A percentile compares a stretch with the other conserved stretches of the same genome.
Evolutionary conservation across 2,888 invertebrate genomes (phyloP).

Genomic region (Chorisops tibialis): DNA sequence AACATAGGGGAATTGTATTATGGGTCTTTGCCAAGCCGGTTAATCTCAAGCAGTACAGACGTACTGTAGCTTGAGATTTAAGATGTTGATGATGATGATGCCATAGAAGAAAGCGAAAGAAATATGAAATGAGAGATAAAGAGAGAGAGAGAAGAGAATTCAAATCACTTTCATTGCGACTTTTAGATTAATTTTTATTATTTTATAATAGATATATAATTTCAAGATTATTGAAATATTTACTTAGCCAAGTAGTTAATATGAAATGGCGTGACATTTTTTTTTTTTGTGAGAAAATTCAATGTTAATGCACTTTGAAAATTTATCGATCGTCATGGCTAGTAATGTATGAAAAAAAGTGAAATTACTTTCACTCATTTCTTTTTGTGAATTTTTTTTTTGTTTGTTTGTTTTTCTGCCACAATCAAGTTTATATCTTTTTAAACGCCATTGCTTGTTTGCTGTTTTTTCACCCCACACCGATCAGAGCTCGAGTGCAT

Average conservation of each 20-base stretch:
- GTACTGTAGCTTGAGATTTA: too few species aligned
- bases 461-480: neutral
- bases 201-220: too few species aligned
- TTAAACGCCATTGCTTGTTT: too few species aligned
- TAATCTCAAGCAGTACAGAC: too few species aligned
- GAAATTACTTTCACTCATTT: slow-evolving; percentile 32
- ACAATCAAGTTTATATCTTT: too few species aligned
- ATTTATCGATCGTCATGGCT: too few species aligned
- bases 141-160: slow-evolving; percentile 18
- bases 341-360: slow-evolving; percentile 21
- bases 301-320: too few species aligned
- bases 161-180: slow-evolving; percentile 31
- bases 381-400: neutral
- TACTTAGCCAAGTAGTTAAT: too few species aligned
- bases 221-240: too few species aligned
- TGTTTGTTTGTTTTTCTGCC: too few species aligned
- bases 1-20: slow-evolving; percentile 4
- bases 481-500: neutral
- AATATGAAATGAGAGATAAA: slow-evolving; percentile 13
- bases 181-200: neutral
- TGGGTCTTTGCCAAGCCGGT: neutral
- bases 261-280: too few species aligned
- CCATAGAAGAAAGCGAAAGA: slow-evolving; percentile 26
- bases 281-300: too few species aligned
- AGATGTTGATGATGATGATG: neutral